A percentile compares a stretch with the other conserved stretches of the same genome.
These are phyloP conservation scores for Cnemophilus loriae DNA, from an alignment of 2,113 vertebrate genomes.

Conservation along the genomic window DNA sequence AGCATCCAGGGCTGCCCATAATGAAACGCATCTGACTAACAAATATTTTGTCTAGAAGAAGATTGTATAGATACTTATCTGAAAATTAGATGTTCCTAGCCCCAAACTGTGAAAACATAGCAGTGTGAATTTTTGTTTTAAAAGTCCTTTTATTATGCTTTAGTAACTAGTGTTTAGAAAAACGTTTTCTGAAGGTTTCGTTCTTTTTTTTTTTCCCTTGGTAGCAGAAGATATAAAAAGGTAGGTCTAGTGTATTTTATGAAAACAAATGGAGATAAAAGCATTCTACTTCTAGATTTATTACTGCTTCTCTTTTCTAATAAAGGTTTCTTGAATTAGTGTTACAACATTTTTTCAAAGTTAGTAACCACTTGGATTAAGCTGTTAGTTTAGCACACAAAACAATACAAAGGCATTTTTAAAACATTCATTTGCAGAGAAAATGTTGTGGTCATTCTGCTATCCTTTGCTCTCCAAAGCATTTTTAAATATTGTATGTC, in stretches of 20 bases:
- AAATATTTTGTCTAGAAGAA: neutral
- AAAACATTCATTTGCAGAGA: neutral
- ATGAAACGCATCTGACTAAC: neutral
- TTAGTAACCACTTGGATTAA: neutral
- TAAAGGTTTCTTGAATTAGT: neutral
- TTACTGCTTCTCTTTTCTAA: neutral
- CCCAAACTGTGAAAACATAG: neutral
- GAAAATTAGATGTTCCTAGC: neutral
- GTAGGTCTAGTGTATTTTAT: neutral
- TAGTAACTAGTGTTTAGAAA: neutral
- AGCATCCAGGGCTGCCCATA: neutral
- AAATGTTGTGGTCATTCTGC: neutral
- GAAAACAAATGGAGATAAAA: neutral
- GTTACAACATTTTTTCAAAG: neutral
- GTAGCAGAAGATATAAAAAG: neutral
- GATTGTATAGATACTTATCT: neutral
- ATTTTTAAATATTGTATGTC: neutral
- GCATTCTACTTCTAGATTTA: neutral
- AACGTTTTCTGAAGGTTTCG: neutral
- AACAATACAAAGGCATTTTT: neutral
- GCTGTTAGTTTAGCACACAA: neutral
- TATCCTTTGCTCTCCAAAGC: neutral
- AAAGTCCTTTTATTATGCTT: neutral
- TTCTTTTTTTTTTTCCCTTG: neutral
- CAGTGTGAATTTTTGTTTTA: neutral